Percentiles rank a stretch among this genome's conserved stretches.
phyloP scores from a whole-genome alignment of 1,140 invertebrate species.

The Drosophila parabipectinata region DNA sequence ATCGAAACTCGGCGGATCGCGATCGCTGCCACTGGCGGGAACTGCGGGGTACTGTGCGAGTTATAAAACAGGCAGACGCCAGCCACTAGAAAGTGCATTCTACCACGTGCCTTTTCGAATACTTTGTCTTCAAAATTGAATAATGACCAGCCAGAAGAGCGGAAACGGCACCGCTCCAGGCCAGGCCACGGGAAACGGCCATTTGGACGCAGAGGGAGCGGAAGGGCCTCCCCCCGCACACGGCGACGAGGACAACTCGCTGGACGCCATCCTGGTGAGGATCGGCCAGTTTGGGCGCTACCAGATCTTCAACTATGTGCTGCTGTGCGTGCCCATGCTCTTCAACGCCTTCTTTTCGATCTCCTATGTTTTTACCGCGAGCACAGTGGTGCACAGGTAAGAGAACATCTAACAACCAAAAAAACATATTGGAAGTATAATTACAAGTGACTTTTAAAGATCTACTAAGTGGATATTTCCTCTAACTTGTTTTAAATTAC shows the following conservation, averaged over 20 bases:
- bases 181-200: slow-evolving; percentile 6
- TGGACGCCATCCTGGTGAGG: slow-evolving; percentile 73
- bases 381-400: slow-evolving; percentile 86
- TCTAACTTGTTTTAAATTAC: too few species aligned
- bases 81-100: slow-evolving; percentile 60
- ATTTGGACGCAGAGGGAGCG: slow-evolving; percentile 25
- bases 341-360: slow-evolving; percentile 85
- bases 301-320: slow-evolving; percentile 85
- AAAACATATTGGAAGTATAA: not conserved
- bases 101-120: slow-evolving; percentile 44
- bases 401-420: not conserved
- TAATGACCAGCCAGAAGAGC: slow-evolving; percentile 29
- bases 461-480: too few species aligned
- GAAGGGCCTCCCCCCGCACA: slow-evolving; percentile 6
- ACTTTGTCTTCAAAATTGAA: not conserved
- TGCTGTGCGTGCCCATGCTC: slow-evolving; percentile 85
- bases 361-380: slow-evolving; percentile 87
- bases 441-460: too few species aligned
- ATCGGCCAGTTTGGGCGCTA: slow-evolving; percentile 85
- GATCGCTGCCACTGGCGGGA: slow-evolving; percentile 15
- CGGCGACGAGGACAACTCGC: slow-evolving; percentile 53
- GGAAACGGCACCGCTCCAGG: slow-evolving; percentile 8
- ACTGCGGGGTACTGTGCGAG: slow-evolving; percentile 17
- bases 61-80: slow-evolving; percentile 51
- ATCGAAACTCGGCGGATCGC: slow-evolving; percentile 1